Conservation (phyloP, 2,888 invertebrate genomes). For the Alsophila aescularia region DNA sequence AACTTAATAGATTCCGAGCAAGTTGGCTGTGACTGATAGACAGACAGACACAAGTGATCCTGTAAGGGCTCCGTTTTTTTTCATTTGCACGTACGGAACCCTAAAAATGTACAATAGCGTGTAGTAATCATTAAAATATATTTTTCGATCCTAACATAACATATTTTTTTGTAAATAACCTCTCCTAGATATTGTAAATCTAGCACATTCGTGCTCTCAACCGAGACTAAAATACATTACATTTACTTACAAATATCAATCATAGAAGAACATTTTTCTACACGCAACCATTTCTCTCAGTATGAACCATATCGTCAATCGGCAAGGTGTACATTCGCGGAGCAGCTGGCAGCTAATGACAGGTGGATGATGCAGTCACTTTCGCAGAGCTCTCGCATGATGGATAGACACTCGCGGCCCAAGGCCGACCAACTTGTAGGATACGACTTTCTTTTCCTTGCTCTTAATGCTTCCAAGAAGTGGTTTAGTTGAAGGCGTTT, state of each 20-base stretch:
- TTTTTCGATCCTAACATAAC: no score
- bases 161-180: no score
- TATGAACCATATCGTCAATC: background rate
- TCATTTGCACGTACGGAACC: no score
- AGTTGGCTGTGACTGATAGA: no score
- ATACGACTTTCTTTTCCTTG: background rate
- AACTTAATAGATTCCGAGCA: no score
- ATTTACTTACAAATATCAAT: slow-evolving; percentile 1
- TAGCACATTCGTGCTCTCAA: no score
- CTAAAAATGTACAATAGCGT: no score
- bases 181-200: no score
- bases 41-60: no score
- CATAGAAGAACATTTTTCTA: slow-evolving; percentile 1
- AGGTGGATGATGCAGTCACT: slow-evolving; percentile 15
- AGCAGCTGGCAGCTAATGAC: background rate
- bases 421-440: background rate
- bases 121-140: no score
- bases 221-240: background rate
- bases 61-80: no score
- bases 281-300: background rate
- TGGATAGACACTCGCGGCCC: background rate
- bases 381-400: slow-evolving; percentile 16
- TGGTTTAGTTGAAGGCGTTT: background rate
- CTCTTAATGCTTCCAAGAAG: background rate
- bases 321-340: background rate